Conservation (phyloP, 2,888 invertebrate species). For the Adela reaumurella region DNA sequence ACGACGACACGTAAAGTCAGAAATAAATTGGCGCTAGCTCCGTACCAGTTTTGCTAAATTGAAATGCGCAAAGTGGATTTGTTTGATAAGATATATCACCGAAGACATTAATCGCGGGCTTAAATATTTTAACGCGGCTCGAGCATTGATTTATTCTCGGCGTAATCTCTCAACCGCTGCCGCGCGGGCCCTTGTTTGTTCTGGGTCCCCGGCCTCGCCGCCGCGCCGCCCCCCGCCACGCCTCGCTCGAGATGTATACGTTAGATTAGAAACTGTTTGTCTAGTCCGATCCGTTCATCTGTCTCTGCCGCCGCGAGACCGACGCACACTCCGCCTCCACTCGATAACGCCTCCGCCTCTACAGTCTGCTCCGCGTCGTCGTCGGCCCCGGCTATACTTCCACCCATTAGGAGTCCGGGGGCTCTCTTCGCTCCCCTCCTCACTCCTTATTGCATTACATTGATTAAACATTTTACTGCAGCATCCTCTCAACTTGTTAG, state of each 20-base stretch:
- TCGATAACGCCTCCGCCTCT: slow-evolving; percentile 22
- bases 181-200: slow-evolving; percentile 54
- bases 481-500: too few relatives aligned
- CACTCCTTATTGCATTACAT: too few relatives aligned
- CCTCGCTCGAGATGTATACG: slow-evolving; percentile 42
- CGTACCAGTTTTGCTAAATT: too few relatives aligned
- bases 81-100: neutral
- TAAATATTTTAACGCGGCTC: slow-evolving; percentile 56
- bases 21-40: too few relatives aligned
- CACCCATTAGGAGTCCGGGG: too few relatives aligned
- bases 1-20: too few relatives aligned
- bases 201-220: slow-evolving; percentile 20
- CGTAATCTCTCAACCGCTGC: slow-evolving; percentile 51
- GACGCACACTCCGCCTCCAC: too few relatives aligned
- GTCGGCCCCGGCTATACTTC: slow-evolving; percentile 19
- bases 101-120: slow-evolving; percentile 48
- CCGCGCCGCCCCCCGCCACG: neutral
- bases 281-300: neutral
- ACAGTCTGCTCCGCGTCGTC: slow-evolving; percentile 17
- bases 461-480: too few relatives aligned
- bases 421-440: too few relatives aligned
- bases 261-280: slow-evolving; percentile 27
- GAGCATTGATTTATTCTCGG: slow-evolving; percentile 52
- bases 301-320: neutral
- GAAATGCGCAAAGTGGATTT: neutral